These are phyloP conservation scores for Invenusta paracnida DNA, from an alignment of 2,888 invertebrate genomes.

Conservation along the genomic window DNA sequence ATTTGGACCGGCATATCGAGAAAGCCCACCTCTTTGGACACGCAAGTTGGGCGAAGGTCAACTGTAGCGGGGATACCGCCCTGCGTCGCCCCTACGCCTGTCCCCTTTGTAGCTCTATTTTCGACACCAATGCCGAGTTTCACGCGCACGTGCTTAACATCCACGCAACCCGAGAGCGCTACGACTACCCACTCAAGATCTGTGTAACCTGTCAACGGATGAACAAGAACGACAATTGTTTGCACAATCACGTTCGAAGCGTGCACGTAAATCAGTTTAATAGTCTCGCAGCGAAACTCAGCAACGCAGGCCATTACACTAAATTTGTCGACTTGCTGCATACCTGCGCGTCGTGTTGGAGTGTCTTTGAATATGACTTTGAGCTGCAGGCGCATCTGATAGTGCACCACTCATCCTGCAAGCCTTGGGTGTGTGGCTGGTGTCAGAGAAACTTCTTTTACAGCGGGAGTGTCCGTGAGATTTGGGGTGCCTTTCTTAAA, in stretches of 20 bases:
- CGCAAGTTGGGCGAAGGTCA: not conserved
- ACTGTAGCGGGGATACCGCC: not conserved
- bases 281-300: not conserved
- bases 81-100: not conserved
- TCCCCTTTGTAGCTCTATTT: not conserved
- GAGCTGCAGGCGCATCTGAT: conserved; percentile 24
- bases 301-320: not conserved
- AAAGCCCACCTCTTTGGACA: not conserved
- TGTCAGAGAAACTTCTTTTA: not conserved
- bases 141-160: conserved; percentile 23
- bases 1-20: conserved; percentile 25
- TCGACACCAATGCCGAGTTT: conserved; percentile 7
- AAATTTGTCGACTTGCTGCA: conserved; percentile 15
- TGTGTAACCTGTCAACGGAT: not conserved
- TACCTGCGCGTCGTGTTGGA: conserved; percentile 24
- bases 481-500: not conserved
- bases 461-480: not conserved
- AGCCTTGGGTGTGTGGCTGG: not conserved
- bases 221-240: not conserved
- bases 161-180: not conserved
- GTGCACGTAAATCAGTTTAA: not conserved
- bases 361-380: not conserved
- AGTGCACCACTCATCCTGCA: not conserved
- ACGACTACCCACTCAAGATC: not conserved
- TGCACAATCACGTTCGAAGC: not conserved